Conservation (phyloP, 2,888 invertebrate genomes). For the Mamestra brassicae region DNA sequence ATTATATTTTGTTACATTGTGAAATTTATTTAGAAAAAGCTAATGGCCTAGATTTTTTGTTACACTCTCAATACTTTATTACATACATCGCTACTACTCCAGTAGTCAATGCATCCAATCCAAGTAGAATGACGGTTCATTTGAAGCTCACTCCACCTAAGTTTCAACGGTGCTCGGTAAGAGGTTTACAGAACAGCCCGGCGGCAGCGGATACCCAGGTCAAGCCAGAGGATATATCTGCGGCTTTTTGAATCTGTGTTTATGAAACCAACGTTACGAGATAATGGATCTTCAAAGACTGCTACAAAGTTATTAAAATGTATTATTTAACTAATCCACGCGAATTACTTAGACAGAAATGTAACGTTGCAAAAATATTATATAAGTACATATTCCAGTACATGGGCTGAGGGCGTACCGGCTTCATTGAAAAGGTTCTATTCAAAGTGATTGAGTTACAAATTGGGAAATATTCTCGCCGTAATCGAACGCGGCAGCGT, state of each 20-base stretch:
- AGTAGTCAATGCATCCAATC: too few species aligned
- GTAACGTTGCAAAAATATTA: background rate
- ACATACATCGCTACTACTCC: background rate
- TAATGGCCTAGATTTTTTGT: background rate
- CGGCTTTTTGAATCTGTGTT: background rate
- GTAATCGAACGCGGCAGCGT: constrained; percentile 53
- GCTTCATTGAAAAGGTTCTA: constrained; percentile 48
- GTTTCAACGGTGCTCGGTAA: too few species aligned
- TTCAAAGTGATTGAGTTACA: constrained; percentile 60
- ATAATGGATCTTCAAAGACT: background rate
- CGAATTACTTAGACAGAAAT: background rate
- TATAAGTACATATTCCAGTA: constrained; percentile 9
- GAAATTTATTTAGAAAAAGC: background rate
- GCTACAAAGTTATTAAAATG: constrained; percentile 7
- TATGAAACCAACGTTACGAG: background rate
- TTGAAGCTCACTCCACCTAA: too few species aligned
- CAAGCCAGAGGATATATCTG: too few species aligned
- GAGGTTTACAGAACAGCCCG: too few species aligned
- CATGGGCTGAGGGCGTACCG: constrained; percentile 15
- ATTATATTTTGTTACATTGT: too few species aligned
- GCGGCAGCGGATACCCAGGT: too few species aligned
- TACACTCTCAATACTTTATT: background rate
- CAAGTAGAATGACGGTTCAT: too few species aligned
- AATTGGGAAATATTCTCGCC: constrained; percentile 60
- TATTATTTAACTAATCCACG: constrained; percentile 4